Base-by-base conservation (phyloP, 2,113 vertebrate species). In the Trichechus manatus region DNA sequence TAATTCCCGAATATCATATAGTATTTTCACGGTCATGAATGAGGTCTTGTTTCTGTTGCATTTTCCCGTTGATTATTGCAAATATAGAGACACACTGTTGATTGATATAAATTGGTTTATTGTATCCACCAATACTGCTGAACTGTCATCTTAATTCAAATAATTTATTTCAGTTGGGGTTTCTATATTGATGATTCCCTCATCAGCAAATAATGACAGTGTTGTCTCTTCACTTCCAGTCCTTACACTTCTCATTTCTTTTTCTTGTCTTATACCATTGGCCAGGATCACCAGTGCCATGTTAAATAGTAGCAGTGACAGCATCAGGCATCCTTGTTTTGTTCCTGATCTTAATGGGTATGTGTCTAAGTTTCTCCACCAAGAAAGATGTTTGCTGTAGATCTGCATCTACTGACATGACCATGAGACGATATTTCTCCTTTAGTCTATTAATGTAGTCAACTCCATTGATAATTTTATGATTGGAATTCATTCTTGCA, bases 1-100 rank as follows among this genome's bases (percentile, higher is more conserved):
- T 4, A 20, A 20, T 36, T 6, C 63, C 63, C 36, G 9, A 31
- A 3, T 14, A 1, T 3, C n/a, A 6, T 6, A 22, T 0, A 3
- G 75, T n/a, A 8, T 33, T 36, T 59, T 44, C 27, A 17, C 13
- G 7, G 27, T 50, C 50, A 15, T 1, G 25, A 42, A 13, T 44
- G n/a, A 56, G 17, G 15, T 13, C 39, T 74, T 63, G 31, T 33
- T 61, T 50, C 64, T 83, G 2, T 9, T 31, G 29, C 61, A 6
- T 29, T 47, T 80, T 53, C 39, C 47, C 20, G 39, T 2, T 29
- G 61, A 22, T 50, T 68, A 11, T 13, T 50, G 44, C 3, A 63
- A 63, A 63, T 44, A 29, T 31, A 42, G 70, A 83, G 53, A 78
- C 94, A 31, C 42, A 13, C 25, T 63, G 1, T n/a, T 77, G 36